Base-by-base conservation (phyloP, 2,113 vertebrate genomes). In the Acrocephalus kingi region DNA sequence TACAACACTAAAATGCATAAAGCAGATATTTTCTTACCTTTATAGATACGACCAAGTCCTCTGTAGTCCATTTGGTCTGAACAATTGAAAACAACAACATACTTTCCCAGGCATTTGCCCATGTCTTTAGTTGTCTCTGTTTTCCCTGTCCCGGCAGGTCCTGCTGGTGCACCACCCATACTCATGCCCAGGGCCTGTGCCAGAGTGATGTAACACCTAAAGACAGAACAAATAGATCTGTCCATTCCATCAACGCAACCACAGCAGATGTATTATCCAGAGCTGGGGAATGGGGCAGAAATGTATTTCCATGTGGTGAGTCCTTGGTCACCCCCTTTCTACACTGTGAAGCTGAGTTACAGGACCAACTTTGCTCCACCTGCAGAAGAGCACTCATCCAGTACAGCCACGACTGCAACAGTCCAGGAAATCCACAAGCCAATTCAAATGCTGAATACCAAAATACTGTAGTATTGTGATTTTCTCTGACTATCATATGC, bases 11-110 rank as follows among this genome's bases (percentile, higher is more conserved):
- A 92, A 92, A 63, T 25, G 3, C 78, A 59, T 28, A 87, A 69
- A 86, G 5, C 12, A 69, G 33, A n/a, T 55, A 31, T 46, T 63
- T 89, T 83, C 90, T 80, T 79, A 97, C 97, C 97, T 97, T 98
- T 98, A 84, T 98, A 98, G 64, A 98, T 98, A 62, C 97, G 97
- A 35, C 97, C 97, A 37, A 98, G 91, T 22, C 97, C 97, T 93
- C 97, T 96, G 71, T 98, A 98, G 74, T 98, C 97, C 97, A 98
- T 98, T 82, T 98, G 97, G 84, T 98, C 97, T 66, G 97, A 98
- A 62, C 97, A 98, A 90, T 98, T 98, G 89, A 98, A 98, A 85
- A 98, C 97, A 77, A 98, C 97, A 62, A 98, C 97, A 30, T 98
- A 98, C 61, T 98, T 98, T 21, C 97, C 97, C 87, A 98, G 92